phyloP scores from a whole-genome alignment of 2,888 invertebrate species.

The Lasioglossum calceatum region DNA sequence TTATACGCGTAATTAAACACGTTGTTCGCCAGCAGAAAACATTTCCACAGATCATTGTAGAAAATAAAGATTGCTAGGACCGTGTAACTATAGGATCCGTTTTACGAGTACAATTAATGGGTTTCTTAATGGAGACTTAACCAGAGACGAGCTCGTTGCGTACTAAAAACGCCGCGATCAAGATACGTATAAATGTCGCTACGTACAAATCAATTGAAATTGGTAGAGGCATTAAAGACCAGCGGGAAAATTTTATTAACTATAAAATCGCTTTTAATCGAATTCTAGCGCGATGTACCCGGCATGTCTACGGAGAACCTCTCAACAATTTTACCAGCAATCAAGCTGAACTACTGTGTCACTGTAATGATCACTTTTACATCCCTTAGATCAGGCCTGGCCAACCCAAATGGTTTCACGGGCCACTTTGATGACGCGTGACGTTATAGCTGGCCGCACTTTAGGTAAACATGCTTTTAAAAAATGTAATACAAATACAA shows the following conservation, averaged over 20 bases:
- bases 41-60: not conserved
- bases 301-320: not conserved
- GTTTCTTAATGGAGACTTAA: not conserved
- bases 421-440: too few relatives aligned
- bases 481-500: too few relatives aligned
- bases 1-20: conserved; percentile 9
- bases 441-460: too few relatives aligned
- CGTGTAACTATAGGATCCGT: too few relatives aligned
- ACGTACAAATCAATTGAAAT: not conserved
- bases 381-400: not conserved
- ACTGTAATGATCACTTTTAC: not conserved
- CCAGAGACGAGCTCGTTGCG: too few relatives aligned
- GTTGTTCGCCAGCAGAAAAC: not conserved
- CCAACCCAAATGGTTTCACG: too few relatives aligned
- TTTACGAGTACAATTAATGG: not conserved
- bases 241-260: not conserved
- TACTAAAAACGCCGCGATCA: not conserved
- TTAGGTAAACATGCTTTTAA: too few relatives aligned
- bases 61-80: not conserved
- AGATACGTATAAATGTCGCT: not conserved
- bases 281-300: not conserved
- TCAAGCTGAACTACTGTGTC: not conserved
- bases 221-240: too few relatives aligned
- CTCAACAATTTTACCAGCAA: not conserved
- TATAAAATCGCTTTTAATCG: not conserved